These are phyloP conservation scores for Moxostoma hubbsi DNA, from an alignment of 2,797 vertebrate species.

Conservation along the genomic window DNA sequence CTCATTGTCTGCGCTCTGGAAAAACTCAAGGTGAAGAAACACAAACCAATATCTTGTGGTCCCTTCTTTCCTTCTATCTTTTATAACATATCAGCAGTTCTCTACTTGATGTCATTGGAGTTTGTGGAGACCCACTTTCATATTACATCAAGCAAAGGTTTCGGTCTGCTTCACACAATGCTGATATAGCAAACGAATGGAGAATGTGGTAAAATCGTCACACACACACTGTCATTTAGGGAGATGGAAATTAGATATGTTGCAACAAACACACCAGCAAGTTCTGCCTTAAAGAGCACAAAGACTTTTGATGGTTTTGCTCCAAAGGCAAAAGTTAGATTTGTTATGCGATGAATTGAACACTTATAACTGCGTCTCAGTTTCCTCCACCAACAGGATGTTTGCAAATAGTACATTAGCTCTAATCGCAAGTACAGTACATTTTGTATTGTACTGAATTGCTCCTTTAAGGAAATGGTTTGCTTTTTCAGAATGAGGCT, in stretches of 20 bases:
- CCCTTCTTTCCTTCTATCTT: background rate
- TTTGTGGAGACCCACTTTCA: constrained; percentile 41
- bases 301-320: background rate
- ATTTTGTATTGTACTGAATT: background rate
- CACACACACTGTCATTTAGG: background rate
- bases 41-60: background rate
- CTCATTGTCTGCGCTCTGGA: constrained; percentile 91
- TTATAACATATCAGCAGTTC: background rate
- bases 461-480: background rate
- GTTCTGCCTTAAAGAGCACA: background rate
- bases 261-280: background rate
- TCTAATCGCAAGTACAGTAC: background rate
- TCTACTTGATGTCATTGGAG: background rate
- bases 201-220: background rate
- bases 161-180: constrained; percentile 2
- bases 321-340: background rate
- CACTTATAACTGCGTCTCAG: background rate
- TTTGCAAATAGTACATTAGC: no score
- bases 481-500: constrained; percentile 84
- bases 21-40: constrained; percentile 87
- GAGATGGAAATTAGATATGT: background rate
- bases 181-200: background rate
- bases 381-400: no score
- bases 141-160: constrained; percentile 2
- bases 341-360: background rate